These are phyloP conservation scores for Incurvaria masculella DNA, from an alignment of 2,888 invertebrate species.

Conservation along the genomic window DNA sequence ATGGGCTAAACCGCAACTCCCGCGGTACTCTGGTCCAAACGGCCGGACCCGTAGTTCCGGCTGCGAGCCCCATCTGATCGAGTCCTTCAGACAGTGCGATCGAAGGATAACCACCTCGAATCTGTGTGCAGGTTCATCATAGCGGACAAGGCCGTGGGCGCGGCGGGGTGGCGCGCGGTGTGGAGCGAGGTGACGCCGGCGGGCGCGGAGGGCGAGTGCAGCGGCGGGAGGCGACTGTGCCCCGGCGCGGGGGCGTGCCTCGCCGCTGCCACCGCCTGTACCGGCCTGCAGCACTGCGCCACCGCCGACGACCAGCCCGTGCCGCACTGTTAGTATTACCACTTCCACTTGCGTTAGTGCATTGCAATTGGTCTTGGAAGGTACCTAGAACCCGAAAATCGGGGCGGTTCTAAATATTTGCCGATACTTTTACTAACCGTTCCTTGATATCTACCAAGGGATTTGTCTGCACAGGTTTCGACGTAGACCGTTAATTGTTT, in stretches of 20 bases:
- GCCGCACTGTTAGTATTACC: slow-evolving; percentile 66
- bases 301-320: slow-evolving; percentile 68
- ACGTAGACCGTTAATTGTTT: too few relatives aligned
- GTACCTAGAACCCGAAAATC: background rate
- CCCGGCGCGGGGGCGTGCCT: slow-evolving; percentile 36
- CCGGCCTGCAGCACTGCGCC: slow-evolving; percentile 70
- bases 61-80: too few relatives aligned
- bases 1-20: too few relatives aligned
- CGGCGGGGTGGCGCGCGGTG: slow-evolving; percentile 87
- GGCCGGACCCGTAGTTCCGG: too few relatives aligned
- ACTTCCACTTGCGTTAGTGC: background rate
- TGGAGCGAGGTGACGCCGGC: slow-evolving; percentile 87
- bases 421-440: too few relatives aligned
- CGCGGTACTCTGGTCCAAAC: slow-evolving; percentile 1
- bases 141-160: slow-evolving; percentile 92
- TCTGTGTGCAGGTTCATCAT: slow-evolving; percentile 80
- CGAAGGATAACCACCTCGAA: slow-evolving; percentile 11
- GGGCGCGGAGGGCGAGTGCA: slow-evolving; percentile 56
- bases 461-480: too few relatives aligned
- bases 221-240: slow-evolving; percentile 29
- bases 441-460: too few relatives aligned
- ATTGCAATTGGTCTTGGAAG: background rate
- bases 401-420: too few relatives aligned
- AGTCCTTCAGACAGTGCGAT: too few relatives aligned
- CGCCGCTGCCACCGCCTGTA: slow-evolving; percentile 41